These are phyloP conservation scores for Phyllostomus discolor DNA, from an alignment of 2,113 vertebrate species.

Conservation along the genomic window DNA sequence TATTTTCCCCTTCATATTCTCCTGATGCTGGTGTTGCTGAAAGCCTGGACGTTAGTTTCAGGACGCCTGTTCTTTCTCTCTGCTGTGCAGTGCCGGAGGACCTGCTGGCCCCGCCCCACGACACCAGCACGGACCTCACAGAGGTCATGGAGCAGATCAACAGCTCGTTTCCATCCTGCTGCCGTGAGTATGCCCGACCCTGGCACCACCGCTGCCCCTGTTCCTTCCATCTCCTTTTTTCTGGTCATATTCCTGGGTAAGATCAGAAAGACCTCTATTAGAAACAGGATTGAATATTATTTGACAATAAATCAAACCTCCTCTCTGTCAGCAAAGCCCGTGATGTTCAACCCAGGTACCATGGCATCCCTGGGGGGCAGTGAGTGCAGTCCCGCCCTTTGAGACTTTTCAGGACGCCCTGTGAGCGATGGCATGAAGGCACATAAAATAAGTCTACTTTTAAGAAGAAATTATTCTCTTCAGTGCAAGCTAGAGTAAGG, in stretches of 20 bases:
- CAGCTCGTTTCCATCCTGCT: slow-evolving; percentile 93
- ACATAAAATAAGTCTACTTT: slow-evolving; percentile 22
- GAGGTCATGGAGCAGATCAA: slow-evolving; percentile 98
- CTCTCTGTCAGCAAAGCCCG: not conserved
- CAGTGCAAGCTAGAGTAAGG: not conserved
- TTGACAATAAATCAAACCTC: slow-evolving; percentile 38
- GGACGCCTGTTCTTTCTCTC: not conserved
- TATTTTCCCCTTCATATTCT: not conserved
- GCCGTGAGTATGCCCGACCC: slow-evolving; percentile 84
- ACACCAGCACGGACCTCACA: slow-evolving; percentile 91
- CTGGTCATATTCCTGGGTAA: not conserved
- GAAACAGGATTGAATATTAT: not conserved
- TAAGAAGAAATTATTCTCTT: not conserved
- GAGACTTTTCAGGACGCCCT: not conserved
- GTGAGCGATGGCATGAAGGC: not conserved
- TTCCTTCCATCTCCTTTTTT: not conserved
- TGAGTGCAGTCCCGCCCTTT: not conserved
- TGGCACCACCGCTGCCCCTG: accelerated
- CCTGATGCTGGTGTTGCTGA: not conserved
- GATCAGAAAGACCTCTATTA: not conserved
- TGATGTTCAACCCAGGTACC: not conserved
- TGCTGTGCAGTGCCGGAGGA: slow-evolving; percentile 81
- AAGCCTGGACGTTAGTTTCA: not conserved
- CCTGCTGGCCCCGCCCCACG: slow-evolving; percentile 85
- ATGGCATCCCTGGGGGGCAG: not conserved